A percentile compares a stretch with the other conserved stretches of the same genome.
These are phyloP conservation scores for Sebastes oblongus DNA, from an alignment of 2,797 vertebrate genomes.

Conservation along the genomic window DNA sequence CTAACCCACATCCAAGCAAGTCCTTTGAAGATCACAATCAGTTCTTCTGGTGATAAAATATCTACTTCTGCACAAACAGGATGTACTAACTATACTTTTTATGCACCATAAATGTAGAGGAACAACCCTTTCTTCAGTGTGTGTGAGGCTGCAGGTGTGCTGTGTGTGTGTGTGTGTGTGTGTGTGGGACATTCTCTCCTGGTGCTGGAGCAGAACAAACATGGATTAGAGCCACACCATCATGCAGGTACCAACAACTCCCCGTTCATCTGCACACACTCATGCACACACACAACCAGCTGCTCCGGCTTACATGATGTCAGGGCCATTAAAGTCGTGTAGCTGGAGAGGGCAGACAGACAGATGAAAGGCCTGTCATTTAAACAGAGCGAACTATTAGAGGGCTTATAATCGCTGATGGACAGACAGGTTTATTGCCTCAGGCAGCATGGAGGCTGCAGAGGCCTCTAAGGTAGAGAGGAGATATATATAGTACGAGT, in stretches of 20 bases:
- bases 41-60: slow-evolving; percentile 28
- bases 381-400: slow-evolving; percentile 63
- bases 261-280: slow-evolving; percentile 31
- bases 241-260: slow-evolving; percentile 79
- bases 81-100: slow-evolving; percentile 34
- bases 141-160: slow-evolving; percentile 61
- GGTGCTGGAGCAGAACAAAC: slow-evolving; percentile 80
- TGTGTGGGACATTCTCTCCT: slow-evolving; percentile 67
- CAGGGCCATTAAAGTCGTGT: slow-evolving; percentile 77
- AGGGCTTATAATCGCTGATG: slow-evolving; percentile 55
- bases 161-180: slow-evolving; percentile 35
- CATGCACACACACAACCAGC: slow-evolving; percentile 59
- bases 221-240: slow-evolving; percentile 76
- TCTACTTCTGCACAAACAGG: slow-evolving; percentile 42
- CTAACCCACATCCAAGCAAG: neutral
- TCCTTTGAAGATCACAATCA: slow-evolving; percentile 29
- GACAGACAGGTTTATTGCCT: slow-evolving; percentile 62
- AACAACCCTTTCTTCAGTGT: neutral
- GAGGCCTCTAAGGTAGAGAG: slow-evolving; percentile 1
- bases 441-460: slow-evolving; percentile 40
- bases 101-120: neutral
- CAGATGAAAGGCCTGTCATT: slow-evolving; percentile 76
- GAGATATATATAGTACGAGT: neutral
- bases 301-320: slow-evolving; percentile 77
- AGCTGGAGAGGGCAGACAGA: slow-evolving; percentile 62